Percentiles rank a stretch among this genome's conserved stretches.
Conservation (phyloP, 2,888 invertebrate genomes). For the Plutella xylostella region DNA sequence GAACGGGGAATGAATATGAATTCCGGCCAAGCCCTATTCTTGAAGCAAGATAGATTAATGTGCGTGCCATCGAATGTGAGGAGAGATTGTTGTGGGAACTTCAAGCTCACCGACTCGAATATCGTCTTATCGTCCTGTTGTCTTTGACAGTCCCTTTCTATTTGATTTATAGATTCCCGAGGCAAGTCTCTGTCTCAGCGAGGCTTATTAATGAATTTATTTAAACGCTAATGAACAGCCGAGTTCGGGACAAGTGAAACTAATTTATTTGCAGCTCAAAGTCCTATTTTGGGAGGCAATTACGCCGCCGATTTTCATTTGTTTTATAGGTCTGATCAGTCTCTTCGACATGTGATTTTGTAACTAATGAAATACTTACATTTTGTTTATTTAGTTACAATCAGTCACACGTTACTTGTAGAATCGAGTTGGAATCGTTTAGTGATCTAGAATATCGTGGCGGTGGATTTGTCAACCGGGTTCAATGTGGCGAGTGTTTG, state of each 20-base stretch:
- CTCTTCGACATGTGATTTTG: too few relatives aligned
- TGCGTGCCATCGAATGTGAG: constrained; percentile 56
- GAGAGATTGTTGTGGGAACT: constrained; percentile 64
- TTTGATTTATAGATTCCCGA: constrained; percentile 67
- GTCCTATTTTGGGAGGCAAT: constrained; percentile 48
- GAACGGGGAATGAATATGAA: too few relatives aligned
- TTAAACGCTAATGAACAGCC: constrained; percentile 67
- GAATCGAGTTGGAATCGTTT: too few relatives aligned
- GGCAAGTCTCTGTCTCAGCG: constrained; percentile 58
- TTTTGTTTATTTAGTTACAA: too few relatives aligned
- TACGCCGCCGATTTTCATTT: constrained; percentile 14
- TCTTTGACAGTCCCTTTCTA: constrained; percentile 65
- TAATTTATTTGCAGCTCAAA: constrained; percentile 53
- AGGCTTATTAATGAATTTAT: constrained; percentile 68
- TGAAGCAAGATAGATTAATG: constrained; percentile 57
- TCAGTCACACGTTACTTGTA: too few relatives aligned
- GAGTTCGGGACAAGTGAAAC: constrained; percentile 61
- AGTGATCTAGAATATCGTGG: too few relatives aligned
- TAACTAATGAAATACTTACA: too few relatives aligned
- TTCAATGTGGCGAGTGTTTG: too few relatives aligned
- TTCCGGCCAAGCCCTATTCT: too few relatives aligned
- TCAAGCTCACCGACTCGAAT: constrained; percentile 35
- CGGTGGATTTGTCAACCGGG: too few relatives aligned
- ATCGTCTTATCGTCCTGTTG: constrained; percentile 53
- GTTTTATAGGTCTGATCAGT: background rate